Evolutionary conservation across 2,113 vertebrate species (phyloP).

Genomic region (Melospiza georgiana): DNA sequence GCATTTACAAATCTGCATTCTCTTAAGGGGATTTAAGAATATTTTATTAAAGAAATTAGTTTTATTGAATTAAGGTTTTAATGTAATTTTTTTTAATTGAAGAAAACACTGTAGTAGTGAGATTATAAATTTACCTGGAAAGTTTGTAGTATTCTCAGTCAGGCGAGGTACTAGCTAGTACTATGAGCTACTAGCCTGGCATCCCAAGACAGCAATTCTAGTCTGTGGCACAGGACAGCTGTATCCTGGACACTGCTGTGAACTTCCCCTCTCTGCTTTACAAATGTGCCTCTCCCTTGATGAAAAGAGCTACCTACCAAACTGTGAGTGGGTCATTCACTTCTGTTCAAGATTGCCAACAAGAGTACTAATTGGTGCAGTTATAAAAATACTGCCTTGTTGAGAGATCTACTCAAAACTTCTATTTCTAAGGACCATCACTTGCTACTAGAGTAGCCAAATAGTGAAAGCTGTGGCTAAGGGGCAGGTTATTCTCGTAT

Average conservation of each 20-base stretch:
- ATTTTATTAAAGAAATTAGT: background rate
- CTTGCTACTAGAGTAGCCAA: background rate
- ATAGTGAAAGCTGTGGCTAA: background rate
- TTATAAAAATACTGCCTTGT: background rate
- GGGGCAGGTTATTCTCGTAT: background rate
- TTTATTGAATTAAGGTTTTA: background rate
- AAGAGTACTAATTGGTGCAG: background rate
- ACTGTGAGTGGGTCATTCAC: background rate
- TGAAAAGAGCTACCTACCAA: background rate
- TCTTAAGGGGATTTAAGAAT: background rate
- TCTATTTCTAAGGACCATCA: background rate
- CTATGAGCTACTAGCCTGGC: background rate
- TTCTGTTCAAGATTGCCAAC: background rate
- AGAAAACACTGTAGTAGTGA: background rate
- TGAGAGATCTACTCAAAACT: background rate
- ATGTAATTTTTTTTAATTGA: background rate
- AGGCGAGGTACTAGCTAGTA: background rate
- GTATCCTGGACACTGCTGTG: background rate
- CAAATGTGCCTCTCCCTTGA: background rate
- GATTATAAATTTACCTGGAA: background rate
- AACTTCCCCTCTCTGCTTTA: background rate
- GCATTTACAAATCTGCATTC: background rate
- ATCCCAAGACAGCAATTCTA: background rate
- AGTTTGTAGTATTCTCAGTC: background rate
- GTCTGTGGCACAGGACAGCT: background rate